Base-by-base conservation (phyloP, 92 coral and sea anemone species). In the Isaurus tuberculatus region DNA sequence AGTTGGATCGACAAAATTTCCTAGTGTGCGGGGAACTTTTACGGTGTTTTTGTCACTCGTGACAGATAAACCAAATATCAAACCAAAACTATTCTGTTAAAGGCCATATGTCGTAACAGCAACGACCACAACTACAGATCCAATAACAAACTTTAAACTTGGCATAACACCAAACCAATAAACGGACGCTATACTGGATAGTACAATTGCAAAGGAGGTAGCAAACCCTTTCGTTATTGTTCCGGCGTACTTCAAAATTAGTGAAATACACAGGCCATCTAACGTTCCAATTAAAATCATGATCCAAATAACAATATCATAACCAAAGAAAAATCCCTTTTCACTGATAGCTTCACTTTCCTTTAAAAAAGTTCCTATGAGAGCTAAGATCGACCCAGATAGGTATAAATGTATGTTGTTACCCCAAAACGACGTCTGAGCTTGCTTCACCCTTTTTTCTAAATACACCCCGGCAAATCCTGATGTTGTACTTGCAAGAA, bases 191-290 rank as follows among this genome's bases (percentile, higher is more conserved):
- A 89, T 44, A 87, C 97, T 91, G 7, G 97, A 93, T 4, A 93
- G 83, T 55, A 93, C 90, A 51, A 93, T 93, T 7, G 97, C 97
- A 83, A 90, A 85, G 13, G 97, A 93, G 6, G 97, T 91, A 0
- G 97, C 97, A 91, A 93, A 93, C 53, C 97, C 97, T 72, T 93
- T 93, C 13, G 94, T 89, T 17, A 93, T 91, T 10, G 92, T 91
- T 4, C 92, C 90, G 15, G 97, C 97, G 86, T 93, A 93, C 57
- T 93, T 93, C 63, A 93, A 86, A 43, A 91, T 86, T 67, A 93
- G 33, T 8, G 97, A 92, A 22, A 93, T 92, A 65, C 91, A 77
- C 7, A 93, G 86, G 30, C 97, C 97, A 8, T 94, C 97, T 2
- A 88, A 91, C 15, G 97, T 86, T 27, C 88, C 95, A 65, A 89